These are phyloP conservation scores for Rugalucina vietnamica DNA, from an alignment of 2,888 invertebrate genomes.

Conservation along the genomic window DNA sequence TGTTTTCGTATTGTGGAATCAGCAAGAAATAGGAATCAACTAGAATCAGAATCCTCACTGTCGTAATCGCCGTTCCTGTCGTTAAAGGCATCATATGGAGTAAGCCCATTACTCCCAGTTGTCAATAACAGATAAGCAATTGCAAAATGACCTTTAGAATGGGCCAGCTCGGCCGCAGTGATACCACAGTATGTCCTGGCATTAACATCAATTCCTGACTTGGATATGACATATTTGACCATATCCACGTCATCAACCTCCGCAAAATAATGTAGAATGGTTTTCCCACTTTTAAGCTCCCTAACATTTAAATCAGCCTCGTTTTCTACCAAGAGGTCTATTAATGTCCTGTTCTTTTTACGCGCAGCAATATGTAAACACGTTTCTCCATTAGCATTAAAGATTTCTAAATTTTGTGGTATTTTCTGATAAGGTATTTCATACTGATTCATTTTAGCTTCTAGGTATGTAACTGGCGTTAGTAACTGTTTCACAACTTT, in stretches of 20 bases:
- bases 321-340: conserved; percentile 89
- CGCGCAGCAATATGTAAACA: conserved; percentile 93
- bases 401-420: conserved; percentile 89
- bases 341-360: conserved; percentile 89
- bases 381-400: conserved; percentile 93
- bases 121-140: neutral
- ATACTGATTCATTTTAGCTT: conserved; percentile 81
- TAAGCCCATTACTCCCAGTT: neutral
- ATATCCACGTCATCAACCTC: conserved; percentile 35
- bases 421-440: conserved; percentile 84
- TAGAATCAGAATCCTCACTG: neutral
- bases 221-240: conserved; percentile 22
- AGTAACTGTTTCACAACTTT: conserved; percentile 90
- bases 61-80: neutral
- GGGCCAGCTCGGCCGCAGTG: conserved; percentile 42
- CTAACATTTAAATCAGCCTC: conserved; percentile 92
- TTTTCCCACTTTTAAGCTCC: conserved; percentile 45
- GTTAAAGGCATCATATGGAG: neutral
- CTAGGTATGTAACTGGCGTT: conserved; percentile 78
- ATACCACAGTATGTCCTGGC: conserved; percentile 38
- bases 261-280: conserved; percentile 39
- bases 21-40: no score
- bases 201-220: conserved; percentile 27
- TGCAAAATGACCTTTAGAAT: conserved; percentile 12
- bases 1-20: no score